phyloP scores from a whole-genome alignment of 2,888 invertebrate genomes.

The Plebejus melissa region DNA sequence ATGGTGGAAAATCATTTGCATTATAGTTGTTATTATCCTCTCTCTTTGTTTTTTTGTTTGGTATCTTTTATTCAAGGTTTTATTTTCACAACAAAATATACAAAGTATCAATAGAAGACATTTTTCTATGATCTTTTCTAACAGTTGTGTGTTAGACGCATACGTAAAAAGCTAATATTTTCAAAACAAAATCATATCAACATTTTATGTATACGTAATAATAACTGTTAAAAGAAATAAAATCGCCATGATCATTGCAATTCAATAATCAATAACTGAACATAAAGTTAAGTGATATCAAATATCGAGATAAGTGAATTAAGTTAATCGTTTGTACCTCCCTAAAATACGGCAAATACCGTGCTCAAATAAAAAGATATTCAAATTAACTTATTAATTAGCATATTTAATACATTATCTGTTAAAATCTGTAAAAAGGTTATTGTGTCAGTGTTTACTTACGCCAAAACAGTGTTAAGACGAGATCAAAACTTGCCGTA shows the following conservation, averaged over 20 bases:
- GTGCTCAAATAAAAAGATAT: conserved; percentile 1
- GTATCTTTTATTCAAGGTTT: background rate
- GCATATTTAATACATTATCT: conserved; percentile 27
- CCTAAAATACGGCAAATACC: background rate
- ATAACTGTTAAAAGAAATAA: conserved; percentile 23
- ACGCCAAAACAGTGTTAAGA: conserved; percentile 37
- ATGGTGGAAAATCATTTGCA: conserved; percentile 6
- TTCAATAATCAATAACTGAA: background rate
- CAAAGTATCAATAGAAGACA: too few species aligned
- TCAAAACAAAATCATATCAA: conserved; percentile 7
- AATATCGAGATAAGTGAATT: conserved; percentile 4
- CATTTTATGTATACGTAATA: background rate
- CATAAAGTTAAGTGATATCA: background rate
- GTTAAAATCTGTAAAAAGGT: conserved; percentile 37
- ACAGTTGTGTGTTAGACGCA: background rate
- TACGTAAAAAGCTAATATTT: background rate
- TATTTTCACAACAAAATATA: too few species aligned
- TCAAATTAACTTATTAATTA: conserved; percentile 3
- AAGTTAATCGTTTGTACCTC: conserved; percentile 16
- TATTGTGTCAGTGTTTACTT: conserved; percentile 42
- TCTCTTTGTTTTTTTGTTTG: background rate
- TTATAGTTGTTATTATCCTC: background rate
- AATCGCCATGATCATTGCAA: background rate
- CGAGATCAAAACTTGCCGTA: conserved; percentile 41
- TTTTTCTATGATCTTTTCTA: too few species aligned